Evolutionary conservation across 2,113 vertebrate genomes (phyloP).

Genomic region (Eretmochelys imbricata): DNA sequence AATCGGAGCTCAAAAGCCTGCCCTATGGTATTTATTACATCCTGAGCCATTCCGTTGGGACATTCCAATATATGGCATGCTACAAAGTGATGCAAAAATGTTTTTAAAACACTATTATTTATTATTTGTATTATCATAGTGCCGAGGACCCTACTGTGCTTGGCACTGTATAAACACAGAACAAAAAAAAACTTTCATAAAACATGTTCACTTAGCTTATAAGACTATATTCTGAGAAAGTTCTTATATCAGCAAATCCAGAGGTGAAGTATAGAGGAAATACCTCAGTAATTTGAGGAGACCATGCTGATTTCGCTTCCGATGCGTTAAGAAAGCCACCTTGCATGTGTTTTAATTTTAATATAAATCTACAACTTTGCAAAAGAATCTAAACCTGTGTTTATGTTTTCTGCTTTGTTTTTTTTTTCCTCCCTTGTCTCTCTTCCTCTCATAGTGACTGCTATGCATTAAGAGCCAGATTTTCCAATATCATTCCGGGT

Average conservation of each 20-base stretch:
- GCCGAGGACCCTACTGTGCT: background rate
- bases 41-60: slow-evolving; percentile 82
- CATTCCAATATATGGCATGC: slow-evolving; percentile 95
- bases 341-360: background rate
- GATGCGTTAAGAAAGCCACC: background rate
- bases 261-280: background rate
- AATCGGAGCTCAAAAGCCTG: slow-evolving; percentile 94
- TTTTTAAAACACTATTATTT: background rate
- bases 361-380: background rate
- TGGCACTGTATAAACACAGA: background rate
- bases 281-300: background rate
- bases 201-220: background rate
- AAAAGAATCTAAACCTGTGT: background rate
- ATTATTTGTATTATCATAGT: background rate
- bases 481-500: background rate
- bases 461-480: background rate
- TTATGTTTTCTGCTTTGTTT: background rate
- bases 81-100: slow-evolving; percentile 63
- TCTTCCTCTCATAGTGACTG: background rate
- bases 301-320: background rate
- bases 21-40: slow-evolving; percentile 91
- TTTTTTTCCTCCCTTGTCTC: background rate
- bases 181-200: background rate
- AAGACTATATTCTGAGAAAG: background rate
- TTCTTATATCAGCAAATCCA: background rate